phyloP scores from a whole-genome alignment of 2,113 vertebrate species.

The Xenopus laevis region DNA sequence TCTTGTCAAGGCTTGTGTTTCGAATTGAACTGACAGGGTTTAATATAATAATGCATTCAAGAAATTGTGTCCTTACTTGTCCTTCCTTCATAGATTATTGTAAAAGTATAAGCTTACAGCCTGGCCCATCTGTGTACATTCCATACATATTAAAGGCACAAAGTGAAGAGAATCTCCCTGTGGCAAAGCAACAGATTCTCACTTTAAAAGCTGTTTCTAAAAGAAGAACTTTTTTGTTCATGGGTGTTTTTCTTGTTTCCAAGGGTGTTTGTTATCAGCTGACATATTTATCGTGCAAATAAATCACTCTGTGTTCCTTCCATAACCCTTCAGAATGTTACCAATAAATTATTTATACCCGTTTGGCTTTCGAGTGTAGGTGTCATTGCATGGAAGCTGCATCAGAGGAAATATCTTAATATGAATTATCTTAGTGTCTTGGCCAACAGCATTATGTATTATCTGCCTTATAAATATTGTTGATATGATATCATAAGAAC shows the following conservation, averaged over 20 bases:
- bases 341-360: no score
- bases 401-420: no score
- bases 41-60: constrained; percentile 27
- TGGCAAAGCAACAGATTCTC: background rate
- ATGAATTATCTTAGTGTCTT: no score
- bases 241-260: background rate
- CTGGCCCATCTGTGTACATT: constrained; percentile 9
- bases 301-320: background rate
- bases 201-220: no score
- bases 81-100: constrained; percentile 14
- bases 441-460: no score
- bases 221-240: background rate
- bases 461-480: no score
- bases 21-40: constrained; percentile 23
- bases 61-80: constrained; percentile 38
- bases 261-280: background rate
- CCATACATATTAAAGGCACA: background rate
- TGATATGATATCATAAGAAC: no score
- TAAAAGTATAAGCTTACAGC: constrained; percentile 4
- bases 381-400: no score
- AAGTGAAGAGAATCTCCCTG: background rate
- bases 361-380: no score
- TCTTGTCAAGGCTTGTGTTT: constrained; percentile 23
- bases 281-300: background rate
- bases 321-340: background rate